Evolutionary conservation across 2,797 vertebrate species (phyloP).

Genomic region (Gymnocypris eckloni): DNA sequence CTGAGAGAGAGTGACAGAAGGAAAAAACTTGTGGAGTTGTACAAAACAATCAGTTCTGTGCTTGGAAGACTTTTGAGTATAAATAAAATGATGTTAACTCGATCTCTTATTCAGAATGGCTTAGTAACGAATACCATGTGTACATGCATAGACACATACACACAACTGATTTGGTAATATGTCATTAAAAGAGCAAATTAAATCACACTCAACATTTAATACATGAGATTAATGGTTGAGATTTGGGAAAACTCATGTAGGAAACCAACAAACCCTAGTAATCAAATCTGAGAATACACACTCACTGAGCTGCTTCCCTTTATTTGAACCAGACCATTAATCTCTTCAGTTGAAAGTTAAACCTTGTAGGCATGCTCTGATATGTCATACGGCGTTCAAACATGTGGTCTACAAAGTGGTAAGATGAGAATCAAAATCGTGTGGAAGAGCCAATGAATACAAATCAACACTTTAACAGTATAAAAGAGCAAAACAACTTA

Average conservation of each 20-base stretch:
- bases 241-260: not conserved
- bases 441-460: slow-evolving; percentile 49
- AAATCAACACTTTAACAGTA: slow-evolving; percentile 51
- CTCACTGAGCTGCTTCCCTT: slow-evolving; percentile 43
- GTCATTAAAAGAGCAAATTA: not conserved
- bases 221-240: slow-evolving; percentile 12
- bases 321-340: slow-evolving; percentile 48
- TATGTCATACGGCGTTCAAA: slow-evolving; percentile 50
- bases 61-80: slow-evolving; percentile 45
- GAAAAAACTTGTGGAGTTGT: not conserved
- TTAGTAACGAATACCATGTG: not conserved
- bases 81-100: slow-evolving; percentile 28
- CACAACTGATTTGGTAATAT: slow-evolving; percentile 14
- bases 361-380: slow-evolving; percentile 54
- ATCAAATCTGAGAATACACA: slow-evolving; percentile 46
- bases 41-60: slow-evolving; percentile 44
- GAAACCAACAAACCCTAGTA: slow-evolving; percentile 13
- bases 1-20: not conserved
- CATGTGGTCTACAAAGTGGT: slow-evolving; percentile 51
- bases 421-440: slow-evolving; percentile 36
- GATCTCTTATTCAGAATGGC: slow-evolving; percentile 18
- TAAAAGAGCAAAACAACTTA: slow-evolving; percentile 58
- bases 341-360: slow-evolving; percentile 38
- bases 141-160: slow-evolving; percentile 24
- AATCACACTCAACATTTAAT: not conserved